phyloP scores from a whole-genome alignment of 2,113 vertebrate genomes.

The Rhegmatorhina hoffmannsi region DNA sequence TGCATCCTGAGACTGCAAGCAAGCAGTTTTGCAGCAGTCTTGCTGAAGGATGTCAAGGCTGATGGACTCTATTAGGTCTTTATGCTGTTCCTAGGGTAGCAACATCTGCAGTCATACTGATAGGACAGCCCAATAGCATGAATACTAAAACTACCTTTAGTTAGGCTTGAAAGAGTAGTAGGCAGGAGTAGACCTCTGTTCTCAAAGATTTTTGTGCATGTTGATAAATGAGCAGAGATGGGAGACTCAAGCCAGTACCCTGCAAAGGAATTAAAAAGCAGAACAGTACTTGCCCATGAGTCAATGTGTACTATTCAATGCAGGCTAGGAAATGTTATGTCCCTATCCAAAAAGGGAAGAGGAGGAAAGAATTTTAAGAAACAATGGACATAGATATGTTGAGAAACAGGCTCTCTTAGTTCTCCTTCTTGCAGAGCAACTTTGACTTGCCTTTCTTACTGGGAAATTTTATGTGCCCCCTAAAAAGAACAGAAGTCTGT shows the following conservation, averaged over 20 bases:
- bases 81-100: background rate
- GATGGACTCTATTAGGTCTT: background rate
- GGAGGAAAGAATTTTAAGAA: background rate
- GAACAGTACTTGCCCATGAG: background rate
- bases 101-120: fast-evolving
- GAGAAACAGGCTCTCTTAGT: background rate
- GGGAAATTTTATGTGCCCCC: background rate
- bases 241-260: background rate
- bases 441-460: background rate
- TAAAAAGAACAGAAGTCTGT: background rate
- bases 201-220: background rate
- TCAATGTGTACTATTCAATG: fast-evolving
- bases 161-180: background rate
- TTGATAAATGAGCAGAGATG: background rate
- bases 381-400: fast-evolving
- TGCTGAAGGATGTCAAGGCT: background rate
- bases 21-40: background rate
- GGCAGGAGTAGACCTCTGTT: background rate
- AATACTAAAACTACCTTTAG: background rate
- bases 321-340: background rate
- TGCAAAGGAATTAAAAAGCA: background rate
- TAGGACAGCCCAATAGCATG: background rate
- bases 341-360: background rate
- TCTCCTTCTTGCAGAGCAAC: background rate
- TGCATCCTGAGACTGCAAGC: background rate